Evolutionary conservation across 2,888 invertebrate genomes (phyloP), one percentile per base, ranked within the genome.

Genomic region (Leucophenga montana): DNA sequence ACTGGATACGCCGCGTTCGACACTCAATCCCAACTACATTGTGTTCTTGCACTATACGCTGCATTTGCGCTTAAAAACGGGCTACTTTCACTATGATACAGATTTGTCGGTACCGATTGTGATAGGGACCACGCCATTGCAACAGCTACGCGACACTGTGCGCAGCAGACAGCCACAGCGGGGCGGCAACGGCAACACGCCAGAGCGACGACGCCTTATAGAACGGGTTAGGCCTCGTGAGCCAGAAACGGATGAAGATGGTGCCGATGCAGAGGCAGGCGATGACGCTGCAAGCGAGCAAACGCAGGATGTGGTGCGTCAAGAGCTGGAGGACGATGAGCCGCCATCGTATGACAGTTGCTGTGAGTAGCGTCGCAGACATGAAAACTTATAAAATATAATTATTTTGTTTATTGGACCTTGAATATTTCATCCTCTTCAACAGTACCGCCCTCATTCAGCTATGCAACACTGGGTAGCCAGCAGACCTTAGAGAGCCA

Each of bases 1-100:
- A 91, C 91, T 75, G 90, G 91, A 77, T 92, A 92, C 94, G 78
- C 94, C 94, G 3, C 94, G 94, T 0, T 93, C 94, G 3, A 93
- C 94, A 1, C 76, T 86, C 4, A 85, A 86, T 71, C 77, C 80
- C 62, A 85, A 83, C 66, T 86, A 85, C 61, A 86, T 86, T 62
- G 86, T 86, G 16, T 86, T 85, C 39, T 69, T 86, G 14, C 86
- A 86, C 65, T 86, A 86, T 50, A 83, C 82, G 56, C 73, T 86
- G 54, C 85, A 85, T 70, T 78, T 85, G 16, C 84, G 80, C 61
- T 72, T 86, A 18, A 85, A 85, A 72, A 86, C 86, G 1, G 86
- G 87, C 0, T 79, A 70, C 65, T 85, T 86, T 57, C 86, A 86
- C 70, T 85, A 85, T 50, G 85, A 87, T 61, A 84, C 83, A 14